A percentile compares a stretch with the other conserved stretches of the same genome.
phyloP scores from a whole-genome alignment of 2,888 invertebrate species.

The Hirtodrosophila confusa region DNA sequence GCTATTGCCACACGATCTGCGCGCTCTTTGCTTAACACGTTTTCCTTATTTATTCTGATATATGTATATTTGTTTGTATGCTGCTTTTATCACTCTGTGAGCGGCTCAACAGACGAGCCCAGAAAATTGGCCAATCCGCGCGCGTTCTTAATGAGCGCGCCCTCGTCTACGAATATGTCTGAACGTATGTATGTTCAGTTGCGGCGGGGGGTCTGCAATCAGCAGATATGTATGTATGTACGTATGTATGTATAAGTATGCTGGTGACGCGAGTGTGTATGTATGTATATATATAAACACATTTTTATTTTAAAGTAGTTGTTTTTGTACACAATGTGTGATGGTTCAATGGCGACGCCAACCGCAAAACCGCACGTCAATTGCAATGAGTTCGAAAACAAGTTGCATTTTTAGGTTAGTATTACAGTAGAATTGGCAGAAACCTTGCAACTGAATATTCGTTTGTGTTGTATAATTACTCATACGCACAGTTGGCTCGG shows the following conservation, averaged over 20 bases:
- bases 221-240: slow-evolving; percentile 7
- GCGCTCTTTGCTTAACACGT: slow-evolving; percentile 35
- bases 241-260: no score
- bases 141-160: slow-evolving; percentile 42
- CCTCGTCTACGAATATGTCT: slow-evolving; percentile 12
- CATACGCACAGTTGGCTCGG: slow-evolving; percentile 5
- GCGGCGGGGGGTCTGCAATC: slow-evolving; percentile 6
- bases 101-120: slow-evolving; percentile 64
- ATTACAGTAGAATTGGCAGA: slow-evolving; percentile 36
- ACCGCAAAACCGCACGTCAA: slow-evolving; percentile 37
- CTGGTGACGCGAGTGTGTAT: no score
- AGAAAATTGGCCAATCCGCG: slow-evolving; percentile 70
- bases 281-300: no score
- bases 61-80: slow-evolving; percentile 10
- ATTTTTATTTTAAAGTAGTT: slow-evolving; percentile 7
- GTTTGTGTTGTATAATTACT: no score
- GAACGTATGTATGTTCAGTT: no score
- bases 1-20: slow-evolving; percentile 7
- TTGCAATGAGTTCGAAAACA: slow-evolving; percentile 39
- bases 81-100: slow-evolving; percentile 35
- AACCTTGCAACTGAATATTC: slow-evolving; percentile 20
- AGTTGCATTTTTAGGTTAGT: slow-evolving; percentile 27
- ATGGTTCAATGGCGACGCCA: slow-evolving; percentile 40
- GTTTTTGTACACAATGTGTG: slow-evolving; percentile 14
- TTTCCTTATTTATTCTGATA: slow-evolving; percentile 28